Base-by-base conservation (phyloP, 1,140 invertebrate genomes). In the Pseudomyrmex gracilis region DNA sequence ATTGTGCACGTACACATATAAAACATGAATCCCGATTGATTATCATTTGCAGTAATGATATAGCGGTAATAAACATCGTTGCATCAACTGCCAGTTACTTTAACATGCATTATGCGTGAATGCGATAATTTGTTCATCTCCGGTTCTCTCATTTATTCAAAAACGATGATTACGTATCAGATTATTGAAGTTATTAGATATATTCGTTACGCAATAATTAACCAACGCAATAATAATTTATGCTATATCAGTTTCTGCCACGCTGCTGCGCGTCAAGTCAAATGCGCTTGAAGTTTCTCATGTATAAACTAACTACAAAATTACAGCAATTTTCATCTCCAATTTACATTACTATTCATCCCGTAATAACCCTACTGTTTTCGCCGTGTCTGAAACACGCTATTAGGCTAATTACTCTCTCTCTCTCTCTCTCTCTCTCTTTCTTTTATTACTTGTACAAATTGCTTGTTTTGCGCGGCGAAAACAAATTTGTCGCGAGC, bases 171-270 rank as follows among this genome's bases (percentile, higher is more conserved):
- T 5, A 5, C 1, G 34, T 34, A 34, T 34, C 34, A 7, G 5
- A 34, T 34, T 22, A 12, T 20, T 12, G 61, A 15, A 34, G n/a
- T 34, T 43, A 8, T 63, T 24, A 13, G 61, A 63, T 7, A 15
- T 55, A 55, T 64, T 68, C 13, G 13, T 68, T 24, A 22, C 8
- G 66, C 15, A 20, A 24, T 68, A 34, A 68, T 51, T 68, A 51
- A 68, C 51, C 24, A 51, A 51, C 22, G 22, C 17, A 70, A 55
- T 70, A 34, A 51, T 24, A 12, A 34, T 24, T 70, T 15, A 17
- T 55, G 49, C 1, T 55, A 60, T 15, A 64, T 24, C 13, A 74
- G 57, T 47, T 12, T 55, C 43, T 43, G 15, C 10, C 2, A 76
- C 51, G 63, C 51, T 51, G 51, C 68, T 51, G 51, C 68, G 34